Base-by-base conservation (phyloP, 2,797 vertebrate genomes). In the Podarcis lilfordi region DNA sequence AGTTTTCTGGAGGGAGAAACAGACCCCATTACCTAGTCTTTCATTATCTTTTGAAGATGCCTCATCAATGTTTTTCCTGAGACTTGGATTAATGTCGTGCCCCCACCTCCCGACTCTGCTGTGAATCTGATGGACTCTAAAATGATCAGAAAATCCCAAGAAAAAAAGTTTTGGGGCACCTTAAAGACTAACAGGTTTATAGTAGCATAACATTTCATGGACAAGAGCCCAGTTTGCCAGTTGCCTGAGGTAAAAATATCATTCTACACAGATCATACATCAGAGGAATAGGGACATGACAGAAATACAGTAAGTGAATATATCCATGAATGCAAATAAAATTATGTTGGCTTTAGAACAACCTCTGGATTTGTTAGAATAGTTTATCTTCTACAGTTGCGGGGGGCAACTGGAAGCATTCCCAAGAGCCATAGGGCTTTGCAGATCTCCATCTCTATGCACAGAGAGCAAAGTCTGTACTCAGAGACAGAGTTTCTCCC, bases 11-110 rank as follows among this genome's bases (percentile, higher is more conserved):
- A 55, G 68, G 35, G 50, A 88, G 55, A 83, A 35, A 1, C 2
- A 0, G 6, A 80, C 1, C 80, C 89, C 74, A 81, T 64, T 66
- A 82, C 1, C 9, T 11, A 88, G 23, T 80, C 59, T 29, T 37
- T 80, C 19, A 11, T 9, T 8, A 5, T 81, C 55, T 23, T 91
- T 91, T 89, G 68, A 89, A 91, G 87, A 91, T 89, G 61, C 15
- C 9, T 4, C 1, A 11, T 76, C 27, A 45, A 1, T 10, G 8
- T 13, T 32, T 86, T 87, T 71, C 3, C 8, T 29, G 45, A 61
- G 37, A 79, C n/a, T 21, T 88, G n/a, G 78, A 71, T 86, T 80
- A 43, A 0, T 23, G 13, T 82, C 85, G n/a, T 55, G 50, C 50
- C 50, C 50, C 50, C 50, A 15, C 13, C 89, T 10, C 37, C 25